These are phyloP conservation scores for Coelopa frigida DNA, from an alignment of 1,140 invertebrate species.

Conservation along the genomic window DNA sequence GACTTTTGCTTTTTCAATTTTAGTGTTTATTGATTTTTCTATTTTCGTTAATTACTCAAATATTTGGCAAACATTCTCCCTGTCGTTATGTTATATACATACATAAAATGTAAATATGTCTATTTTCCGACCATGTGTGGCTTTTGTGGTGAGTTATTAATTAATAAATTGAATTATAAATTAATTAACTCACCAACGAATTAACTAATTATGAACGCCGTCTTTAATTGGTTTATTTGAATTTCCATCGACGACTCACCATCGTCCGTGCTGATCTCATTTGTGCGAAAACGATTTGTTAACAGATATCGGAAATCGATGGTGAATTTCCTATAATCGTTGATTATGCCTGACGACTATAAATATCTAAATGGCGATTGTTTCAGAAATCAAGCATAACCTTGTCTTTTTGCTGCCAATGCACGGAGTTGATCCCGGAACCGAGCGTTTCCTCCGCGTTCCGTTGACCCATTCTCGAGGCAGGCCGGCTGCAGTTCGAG, in stretches of 20 bases:
- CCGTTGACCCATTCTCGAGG: too few relatives aligned
- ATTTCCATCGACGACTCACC: too few relatives aligned
- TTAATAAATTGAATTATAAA: not conserved
- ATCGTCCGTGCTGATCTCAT: too few relatives aligned
- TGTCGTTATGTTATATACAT: too few relatives aligned
- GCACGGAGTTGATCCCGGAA: too few relatives aligned
- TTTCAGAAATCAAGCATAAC: not conserved
- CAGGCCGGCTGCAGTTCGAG: too few relatives aligned
- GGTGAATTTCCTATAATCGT: not conserved
- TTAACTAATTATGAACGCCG: not conserved
- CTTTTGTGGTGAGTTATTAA: not conserved
- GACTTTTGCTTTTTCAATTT: not conserved
- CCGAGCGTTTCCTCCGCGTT: too few relatives aligned
- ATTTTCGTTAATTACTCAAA: not conserved
- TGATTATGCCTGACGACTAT: not conserved
- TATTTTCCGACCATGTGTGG: too few relatives aligned
- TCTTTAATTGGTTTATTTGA: not conserved
- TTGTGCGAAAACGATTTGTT: too few relatives aligned
- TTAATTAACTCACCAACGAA: not conserved
- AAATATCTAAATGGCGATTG: not conserved
- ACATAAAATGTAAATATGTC: too few relatives aligned
- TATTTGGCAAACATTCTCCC: not conserved
- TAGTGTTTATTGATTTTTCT: not conserved
- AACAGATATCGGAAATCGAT: not conserved
- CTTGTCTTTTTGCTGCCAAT: not conserved